These are phyloP conservation scores for Galago senegalensis DNA, from an alignment of 2,797 vertebrate species.

Conservation along the genomic window DNA sequence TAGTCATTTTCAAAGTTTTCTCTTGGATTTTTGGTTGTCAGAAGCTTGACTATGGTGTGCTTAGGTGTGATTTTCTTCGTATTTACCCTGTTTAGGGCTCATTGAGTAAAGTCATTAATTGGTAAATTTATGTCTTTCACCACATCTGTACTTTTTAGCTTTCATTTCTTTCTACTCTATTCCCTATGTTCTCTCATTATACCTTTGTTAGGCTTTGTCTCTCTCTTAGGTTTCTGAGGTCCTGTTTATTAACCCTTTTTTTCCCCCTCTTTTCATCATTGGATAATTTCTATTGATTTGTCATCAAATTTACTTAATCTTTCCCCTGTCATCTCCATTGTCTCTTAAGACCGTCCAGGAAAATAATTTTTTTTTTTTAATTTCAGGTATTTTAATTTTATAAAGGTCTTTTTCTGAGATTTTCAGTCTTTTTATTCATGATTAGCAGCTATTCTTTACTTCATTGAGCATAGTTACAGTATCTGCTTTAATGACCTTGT, in stretches of 20 bases:
- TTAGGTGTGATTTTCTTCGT: background rate
- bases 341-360: background rate
- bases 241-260: slow-evolving; percentile 1
- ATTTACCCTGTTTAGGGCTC: background rate
- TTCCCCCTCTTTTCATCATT: background rate
- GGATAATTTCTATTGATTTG: slow-evolving; percentile 12
- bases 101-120: background rate
- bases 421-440: background rate
- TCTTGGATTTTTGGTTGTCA: slow-evolving; percentile 38
- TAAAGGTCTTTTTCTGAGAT: background rate
- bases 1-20: background rate
- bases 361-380: background rate
- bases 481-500: background rate
- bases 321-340: background rate
- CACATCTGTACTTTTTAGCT: background rate
- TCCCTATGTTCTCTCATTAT: slow-evolving; percentile 4
- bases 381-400: slow-evolving; percentile 41
- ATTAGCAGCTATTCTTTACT: background rate
- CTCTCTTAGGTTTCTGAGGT: slow-evolving; percentile 11
- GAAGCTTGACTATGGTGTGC: background rate
- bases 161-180: background rate
- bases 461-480: background rate
- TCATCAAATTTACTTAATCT: background rate
- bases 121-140: slow-evolving; percentile 13
- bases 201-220: background rate